Base-by-base conservation (phyloP, 2,797 vertebrate species). In the Falco naumanni region DNA sequence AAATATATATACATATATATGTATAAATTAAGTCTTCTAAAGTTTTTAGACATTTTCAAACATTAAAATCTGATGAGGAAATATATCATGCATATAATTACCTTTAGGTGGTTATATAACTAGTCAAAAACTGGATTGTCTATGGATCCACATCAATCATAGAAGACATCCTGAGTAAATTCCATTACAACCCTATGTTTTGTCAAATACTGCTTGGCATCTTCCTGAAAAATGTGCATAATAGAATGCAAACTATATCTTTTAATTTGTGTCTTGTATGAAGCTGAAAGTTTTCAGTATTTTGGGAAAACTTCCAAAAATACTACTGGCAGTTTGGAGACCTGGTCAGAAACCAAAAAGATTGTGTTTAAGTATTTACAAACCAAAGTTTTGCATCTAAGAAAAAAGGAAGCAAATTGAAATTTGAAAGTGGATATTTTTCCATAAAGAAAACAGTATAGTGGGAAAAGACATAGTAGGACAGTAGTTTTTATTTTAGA, bases 1-100 rank as follows among this genome's bases (percentile, higher is more conserved):
- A 70, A 54, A 51, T 60, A 26, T 0, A 45, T 0, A 45, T 10
- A 39, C 13, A 39, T 39, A 39, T 39, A 26, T 0, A 45, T n/a
- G 28, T 10, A 5, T 28, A 70, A 54, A 51, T 57, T 48, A 70
- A 63, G 7, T 51, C 43, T 77, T 24, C 45, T 2, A 57, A n/a
- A 33, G 1, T 43, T 51, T 37, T 51, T 51, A 66, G 39, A 48
- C 7, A 6, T 24, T 78, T 84, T 76, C 34, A 21, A 29, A 34
- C 5, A 25, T 75, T 6, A 56, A 19, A 60, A 45, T 48, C 25
- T 84, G 0, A 4, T 79, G 56, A 47, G 29, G 18, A 89, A 89
- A 81, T 37, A 50, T 3, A 5, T 9, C 1, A 1, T 89, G 17
- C 4, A 13, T 37, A 3, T 33, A 66, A 20, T 53, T 86, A 24